A percentile compares a stretch with the other conserved stretches of the same genome.
Conservation (phyloP, 2,797 vertebrate genomes). For the Amblyraja radiata region DNA sequence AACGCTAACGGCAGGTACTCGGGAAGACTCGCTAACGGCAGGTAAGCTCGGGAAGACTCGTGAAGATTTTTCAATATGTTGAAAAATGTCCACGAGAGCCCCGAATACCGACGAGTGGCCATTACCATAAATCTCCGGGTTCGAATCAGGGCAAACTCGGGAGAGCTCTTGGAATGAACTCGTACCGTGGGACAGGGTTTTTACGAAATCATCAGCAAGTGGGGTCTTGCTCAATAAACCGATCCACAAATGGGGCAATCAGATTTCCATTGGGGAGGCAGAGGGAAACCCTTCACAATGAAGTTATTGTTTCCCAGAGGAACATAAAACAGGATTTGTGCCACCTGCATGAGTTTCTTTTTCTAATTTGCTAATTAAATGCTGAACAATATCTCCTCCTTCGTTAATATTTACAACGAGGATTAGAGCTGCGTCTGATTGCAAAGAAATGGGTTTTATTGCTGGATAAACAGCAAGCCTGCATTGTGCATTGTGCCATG, state of each 20-base stretch:
- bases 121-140: too few relatives aligned
- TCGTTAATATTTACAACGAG: not conserved
- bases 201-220: not conserved
- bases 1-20: too few relatives aligned
- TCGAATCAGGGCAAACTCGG: too few relatives aligned
- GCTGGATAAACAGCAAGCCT: not conserved
- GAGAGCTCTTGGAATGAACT: too few relatives aligned
- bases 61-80: too few relatives aligned
- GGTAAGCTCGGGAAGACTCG: too few relatives aligned
- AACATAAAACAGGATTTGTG: not conserved
- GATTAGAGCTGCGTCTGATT: not conserved
- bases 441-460: not conserved
- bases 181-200: too few relatives aligned
- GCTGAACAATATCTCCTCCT: not conserved
- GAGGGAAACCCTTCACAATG: too few relatives aligned
- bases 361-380: not conserved
- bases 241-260: not conserved
- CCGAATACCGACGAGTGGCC: too few relatives aligned
- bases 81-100: too few relatives aligned
- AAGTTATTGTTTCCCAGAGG: not conserved
- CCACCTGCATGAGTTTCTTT: slow-evolving; percentile 5
- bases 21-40: too few relatives aligned
- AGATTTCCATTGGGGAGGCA: not conserved
- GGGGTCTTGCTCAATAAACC: not conserved
- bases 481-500: not conserved